A percentile compares a stretch with the other conserved stretches of the same genome.
phyloP scores from a whole-genome alignment of 2,888 invertebrate genomes.

The Caenorhabditis panamensis region DNA sequence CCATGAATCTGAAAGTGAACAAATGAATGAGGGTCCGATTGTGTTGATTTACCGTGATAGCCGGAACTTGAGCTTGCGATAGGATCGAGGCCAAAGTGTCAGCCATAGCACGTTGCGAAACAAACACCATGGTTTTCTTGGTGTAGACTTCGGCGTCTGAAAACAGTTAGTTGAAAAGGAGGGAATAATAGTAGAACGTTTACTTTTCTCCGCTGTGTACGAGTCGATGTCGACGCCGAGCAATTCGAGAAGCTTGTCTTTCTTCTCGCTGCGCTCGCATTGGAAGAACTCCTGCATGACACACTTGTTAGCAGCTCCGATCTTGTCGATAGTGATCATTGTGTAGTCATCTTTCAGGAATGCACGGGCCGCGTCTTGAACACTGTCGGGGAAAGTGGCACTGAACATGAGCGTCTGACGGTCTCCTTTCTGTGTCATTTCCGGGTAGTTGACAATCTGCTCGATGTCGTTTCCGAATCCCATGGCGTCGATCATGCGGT shows the following conservation, averaged over 20 bases:
- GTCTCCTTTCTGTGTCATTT: slow-evolving; percentile 48
- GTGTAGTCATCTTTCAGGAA: slow-evolving; percentile 87
- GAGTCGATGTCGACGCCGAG: slow-evolving; percentile 82
- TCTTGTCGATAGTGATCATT: slow-evolving; percentile 92
- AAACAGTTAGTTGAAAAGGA: neutral
- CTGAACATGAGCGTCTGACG: slow-evolving; percentile 71
- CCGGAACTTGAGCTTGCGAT: slow-evolving; percentile 87
- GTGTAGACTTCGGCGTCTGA: slow-evolving; percentile 63
- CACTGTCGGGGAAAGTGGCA: slow-evolving; percentile 87
- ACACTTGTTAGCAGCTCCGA: slow-evolving; percentile 94
- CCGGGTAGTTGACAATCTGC: slow-evolving; percentile 27
- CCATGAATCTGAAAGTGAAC: slow-evolving; percentile 85
- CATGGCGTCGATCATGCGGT: slow-evolving; percentile 84
- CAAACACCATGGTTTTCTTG: slow-evolving; percentile 87
- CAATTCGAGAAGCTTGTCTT: slow-evolving; percentile 87
- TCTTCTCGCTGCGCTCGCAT: slow-evolving; percentile 86
- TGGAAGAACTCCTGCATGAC: slow-evolving; percentile 86
- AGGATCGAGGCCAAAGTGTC: slow-evolving; percentile 91
- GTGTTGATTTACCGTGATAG: slow-evolving; percentile 84
- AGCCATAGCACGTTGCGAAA: slow-evolving; percentile 91
- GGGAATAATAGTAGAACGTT: neutral
- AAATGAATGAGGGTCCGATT: neutral
- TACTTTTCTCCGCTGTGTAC: slow-evolving; percentile 56
- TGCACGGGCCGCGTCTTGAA: slow-evolving; percentile 88
- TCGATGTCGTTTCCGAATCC: slow-evolving; percentile 83